Evolutionary conservation across 2,888 invertebrate species (phyloP).

Genomic region (Epinotia ramella): DNA sequence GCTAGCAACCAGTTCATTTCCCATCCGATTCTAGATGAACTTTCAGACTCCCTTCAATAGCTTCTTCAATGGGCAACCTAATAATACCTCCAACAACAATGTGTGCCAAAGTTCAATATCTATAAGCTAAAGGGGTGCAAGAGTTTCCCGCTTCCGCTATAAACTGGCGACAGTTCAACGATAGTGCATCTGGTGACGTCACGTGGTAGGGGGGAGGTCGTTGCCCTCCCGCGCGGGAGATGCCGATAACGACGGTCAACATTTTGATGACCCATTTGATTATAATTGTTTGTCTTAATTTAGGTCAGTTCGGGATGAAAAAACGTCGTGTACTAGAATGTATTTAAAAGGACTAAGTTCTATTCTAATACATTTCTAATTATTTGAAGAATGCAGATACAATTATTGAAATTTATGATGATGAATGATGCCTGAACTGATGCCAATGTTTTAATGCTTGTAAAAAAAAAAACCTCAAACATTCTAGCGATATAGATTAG

Average conservation of each 20-base stretch:
- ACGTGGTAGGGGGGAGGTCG: constrained; percentile 65
- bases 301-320: constrained; percentile 23
- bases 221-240: constrained; percentile 70
- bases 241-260: constrained; percentile 82
- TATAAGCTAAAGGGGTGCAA: constrained; percentile 8
- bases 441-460: no score
- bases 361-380: no score
- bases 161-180: constrained; percentile 34
- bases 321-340: not conserved
- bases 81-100: constrained; percentile 15
- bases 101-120: constrained; percentile 21
- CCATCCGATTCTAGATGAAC: not conserved
- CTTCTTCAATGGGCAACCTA: not conserved
- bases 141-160: constrained; percentile 36
- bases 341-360: not conserved
- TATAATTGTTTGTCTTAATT: constrained; percentile 36
- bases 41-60: not conserved
- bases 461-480: no score
- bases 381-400: no score
- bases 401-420: no score
- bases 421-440: no score
- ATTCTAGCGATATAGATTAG: not conserved
- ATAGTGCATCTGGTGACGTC: constrained; percentile 43
- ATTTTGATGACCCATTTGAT: constrained; percentile 53
- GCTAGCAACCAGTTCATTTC: not conserved